These are phyloP conservation scores for Chrysemys picta DNA, from an alignment of 2,113 vertebrate genomes.

Conservation along the genomic window DNA sequence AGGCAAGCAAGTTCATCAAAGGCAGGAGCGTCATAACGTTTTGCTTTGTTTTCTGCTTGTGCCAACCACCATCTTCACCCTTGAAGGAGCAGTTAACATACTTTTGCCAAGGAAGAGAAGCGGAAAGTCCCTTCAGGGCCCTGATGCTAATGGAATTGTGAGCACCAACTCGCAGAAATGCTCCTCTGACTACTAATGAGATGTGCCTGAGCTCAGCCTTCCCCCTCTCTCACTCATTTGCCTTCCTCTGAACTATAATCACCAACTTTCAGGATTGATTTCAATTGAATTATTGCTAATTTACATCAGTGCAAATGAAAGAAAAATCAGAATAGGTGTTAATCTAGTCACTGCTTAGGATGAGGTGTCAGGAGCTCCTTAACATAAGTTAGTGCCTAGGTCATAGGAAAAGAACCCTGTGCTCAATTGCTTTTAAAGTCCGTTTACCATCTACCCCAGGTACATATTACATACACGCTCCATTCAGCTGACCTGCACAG, in stretches of 20 bases:
- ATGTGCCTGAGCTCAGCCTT: neutral
- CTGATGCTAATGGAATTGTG: neutral
- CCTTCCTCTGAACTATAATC: neutral
- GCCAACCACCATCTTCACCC: accelerated
- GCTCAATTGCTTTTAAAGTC: neutral
- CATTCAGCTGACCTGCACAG: neutral
- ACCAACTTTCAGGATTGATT: neutral
- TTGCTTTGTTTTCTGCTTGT: neutral
- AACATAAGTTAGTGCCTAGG: neutral
- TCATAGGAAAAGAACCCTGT: neutral
- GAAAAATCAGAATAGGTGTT: neutral
- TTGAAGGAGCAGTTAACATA: neutral
- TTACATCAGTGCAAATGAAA: neutral
- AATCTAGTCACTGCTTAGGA: neutral
- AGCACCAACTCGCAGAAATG: neutral
- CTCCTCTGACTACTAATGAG: neutral
- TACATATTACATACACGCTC: neutral
- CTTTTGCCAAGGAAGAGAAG: neutral
- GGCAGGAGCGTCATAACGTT: neutral
- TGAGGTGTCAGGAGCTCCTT: neutral
- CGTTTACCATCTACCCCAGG: neutral
- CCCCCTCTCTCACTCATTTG: neutral
- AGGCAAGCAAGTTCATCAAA: neutral
- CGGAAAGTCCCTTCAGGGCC: neutral
- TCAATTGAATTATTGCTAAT: neutral